Conservation (phyloP, 2,888 invertebrate species). For the Julus scanicus region DNA sequence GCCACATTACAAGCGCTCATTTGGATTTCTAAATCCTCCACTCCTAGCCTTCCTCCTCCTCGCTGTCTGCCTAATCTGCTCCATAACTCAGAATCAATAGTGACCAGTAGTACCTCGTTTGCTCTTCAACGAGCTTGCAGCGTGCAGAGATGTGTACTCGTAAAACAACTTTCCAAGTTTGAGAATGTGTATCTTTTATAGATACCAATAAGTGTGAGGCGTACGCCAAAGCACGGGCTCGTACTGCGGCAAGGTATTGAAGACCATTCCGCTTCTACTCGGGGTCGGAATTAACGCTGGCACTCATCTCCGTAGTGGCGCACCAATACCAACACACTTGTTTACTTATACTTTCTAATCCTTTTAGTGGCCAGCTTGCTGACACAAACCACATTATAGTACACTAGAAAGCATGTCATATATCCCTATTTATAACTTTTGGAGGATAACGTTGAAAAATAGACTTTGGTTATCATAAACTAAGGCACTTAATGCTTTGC, state of each 20-base stretch:
- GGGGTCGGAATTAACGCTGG: conserved; percentile 41
- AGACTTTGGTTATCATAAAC: conserved; percentile 16
- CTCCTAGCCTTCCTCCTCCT: conserved; percentile 44
- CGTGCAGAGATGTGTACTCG: neutral
- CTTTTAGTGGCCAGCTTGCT: conserved; percentile 51
- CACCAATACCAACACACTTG: conserved; percentile 27
- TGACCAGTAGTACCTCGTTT: conserved; percentile 51
- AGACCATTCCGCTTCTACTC: neutral
- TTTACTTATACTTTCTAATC: conserved; percentile 55
- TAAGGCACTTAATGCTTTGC: neutral
- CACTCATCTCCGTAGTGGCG: conserved; percentile 22
- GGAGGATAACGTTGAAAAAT: conserved; percentile 49
- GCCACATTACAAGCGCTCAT: conserved; percentile 48
- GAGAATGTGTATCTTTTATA: conserved; percentile 21
- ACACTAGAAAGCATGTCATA: conserved; percentile 50
- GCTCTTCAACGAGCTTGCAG: conserved; percentile 41
- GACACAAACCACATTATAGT: conserved; percentile 49
- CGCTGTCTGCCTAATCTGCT: conserved; percentile 52
- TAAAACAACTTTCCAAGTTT: conserved; percentile 31
- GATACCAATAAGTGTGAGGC: neutral
- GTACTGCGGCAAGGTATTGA: neutral
- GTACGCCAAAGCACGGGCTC: neutral
- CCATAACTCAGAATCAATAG: conserved; percentile 57
- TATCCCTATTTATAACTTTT: conserved; percentile 54
- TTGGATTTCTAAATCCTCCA: conserved; percentile 51